Evolutionary conservation across 2,113 vertebrate genomes (phyloP).

Genomic region (Phocoena sinus): DNA sequence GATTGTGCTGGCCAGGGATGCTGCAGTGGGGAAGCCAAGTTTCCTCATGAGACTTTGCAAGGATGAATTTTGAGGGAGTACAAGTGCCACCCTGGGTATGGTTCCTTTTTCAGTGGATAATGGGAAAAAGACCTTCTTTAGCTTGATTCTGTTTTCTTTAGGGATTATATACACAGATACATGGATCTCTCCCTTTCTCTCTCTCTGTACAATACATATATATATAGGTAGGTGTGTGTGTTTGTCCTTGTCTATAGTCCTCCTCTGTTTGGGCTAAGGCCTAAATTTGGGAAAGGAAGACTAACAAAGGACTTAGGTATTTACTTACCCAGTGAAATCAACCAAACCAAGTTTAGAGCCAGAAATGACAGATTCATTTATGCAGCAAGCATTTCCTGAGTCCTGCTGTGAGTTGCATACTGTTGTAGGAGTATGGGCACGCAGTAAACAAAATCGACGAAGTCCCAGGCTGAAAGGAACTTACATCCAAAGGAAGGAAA

Average conservation of each 20-base stretch:
- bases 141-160: not conserved
- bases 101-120: not conserved
- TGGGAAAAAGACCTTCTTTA: not conserved
- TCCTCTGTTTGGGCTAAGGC: not conserved
- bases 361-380: not conserved
- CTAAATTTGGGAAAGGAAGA: not conserved
- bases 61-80: constrained; percentile 93
- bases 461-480: not conserved
- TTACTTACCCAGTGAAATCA: not conserved
- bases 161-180: not conserved
- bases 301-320: not conserved
- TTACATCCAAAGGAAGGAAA: not conserved
- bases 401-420: not conserved
- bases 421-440: not conserved
- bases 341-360: not conserved
- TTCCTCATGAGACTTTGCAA: constrained; percentile 96
- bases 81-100: constrained; percentile 91
- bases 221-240: not conserved
- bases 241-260: not conserved
- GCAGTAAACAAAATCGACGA: not conserved
- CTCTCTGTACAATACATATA: not conserved
- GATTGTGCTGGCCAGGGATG: constrained; percentile 94
- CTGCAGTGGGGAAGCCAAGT: constrained; percentile 97
- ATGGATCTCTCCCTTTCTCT: not conserved
- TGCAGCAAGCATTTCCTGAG: not conserved